Percentiles rank a stretch among this genome's conserved stretches.
Evolutionary conservation across 2,113 vertebrate species (phyloP).

Genomic region (Falcunculus frontatus): DNA sequence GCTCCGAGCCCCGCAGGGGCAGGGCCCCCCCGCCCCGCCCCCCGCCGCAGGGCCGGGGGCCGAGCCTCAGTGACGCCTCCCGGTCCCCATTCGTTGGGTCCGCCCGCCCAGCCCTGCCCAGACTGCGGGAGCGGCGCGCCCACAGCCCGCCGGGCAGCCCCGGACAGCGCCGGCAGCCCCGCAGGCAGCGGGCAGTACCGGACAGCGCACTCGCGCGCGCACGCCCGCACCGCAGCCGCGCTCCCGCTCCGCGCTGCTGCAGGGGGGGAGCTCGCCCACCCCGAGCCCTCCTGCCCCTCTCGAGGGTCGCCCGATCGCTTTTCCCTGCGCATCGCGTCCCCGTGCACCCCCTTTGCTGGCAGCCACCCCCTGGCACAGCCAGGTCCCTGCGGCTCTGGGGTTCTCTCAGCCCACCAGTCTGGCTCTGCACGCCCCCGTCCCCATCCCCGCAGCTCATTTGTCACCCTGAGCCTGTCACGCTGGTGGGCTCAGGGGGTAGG

Average conservation of each 20-base stretch:
- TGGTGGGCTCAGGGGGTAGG: not conserved
- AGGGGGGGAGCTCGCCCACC: not conserved
- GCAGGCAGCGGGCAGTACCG: not conserved
- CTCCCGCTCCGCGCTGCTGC: not conserved
- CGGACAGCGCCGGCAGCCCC: not conserved
- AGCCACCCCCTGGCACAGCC: not conserved
- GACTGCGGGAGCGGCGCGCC: slow-evolving; percentile 22
- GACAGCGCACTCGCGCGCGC: not conserved
- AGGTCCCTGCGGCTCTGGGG: not conserved
- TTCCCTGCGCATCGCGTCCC: not conserved
- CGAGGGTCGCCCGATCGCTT: not conserved
- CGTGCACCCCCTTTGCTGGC: not conserved
- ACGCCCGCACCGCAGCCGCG: not conserved
- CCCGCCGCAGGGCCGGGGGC: slow-evolving; percentile 38
- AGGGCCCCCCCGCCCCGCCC: not conserved
- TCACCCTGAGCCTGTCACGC: not conserved
- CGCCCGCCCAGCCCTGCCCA: slow-evolving; percentile 21
- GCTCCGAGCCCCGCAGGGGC: not conserved
- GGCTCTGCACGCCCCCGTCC: not conserved
- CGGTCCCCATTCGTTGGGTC: not conserved
- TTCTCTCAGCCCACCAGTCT: not conserved
- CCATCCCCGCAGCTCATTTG: not conserved
- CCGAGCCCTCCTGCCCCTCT: not conserved
- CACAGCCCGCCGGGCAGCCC: slow-evolving; percentile 28
- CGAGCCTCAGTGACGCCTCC: slow-evolving; percentile 21